Evolutionary conservation across 2,888 invertebrate species (phyloP), one percentile per base, ranked within the genome.

Genomic region (Xestia ashworthii): DNA sequence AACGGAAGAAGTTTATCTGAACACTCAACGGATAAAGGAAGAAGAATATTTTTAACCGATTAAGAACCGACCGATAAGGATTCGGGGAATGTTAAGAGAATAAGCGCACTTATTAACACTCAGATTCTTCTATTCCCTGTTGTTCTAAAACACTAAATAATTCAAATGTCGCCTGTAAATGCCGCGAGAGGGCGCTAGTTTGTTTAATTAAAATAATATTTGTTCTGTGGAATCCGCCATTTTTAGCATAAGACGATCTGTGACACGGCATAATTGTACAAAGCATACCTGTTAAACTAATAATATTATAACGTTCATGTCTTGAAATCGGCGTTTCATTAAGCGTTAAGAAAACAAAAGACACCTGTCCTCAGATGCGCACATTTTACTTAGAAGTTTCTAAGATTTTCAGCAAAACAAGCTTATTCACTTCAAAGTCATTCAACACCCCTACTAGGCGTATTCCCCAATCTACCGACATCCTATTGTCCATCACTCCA

Each of bases 401-500:
- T 8, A 32, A 62, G 12, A n/a, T 32, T 71, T 58, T 9, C 25
- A 32, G 19, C 60, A 46, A 38, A 0, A 6, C 48, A 53, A 38
- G 11, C 8, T 11, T 25, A 53, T 14, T 53, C 22, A 25, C 16
- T 78, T 60, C 11, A 50, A 25, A 11, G 3, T 6, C 3, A 22
- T 25, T 46, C 46, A 67, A 44, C 22, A 55, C 11, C 19, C n/a
- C 44, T 1, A 50, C 11, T 14, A 25, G 41, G 16, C 2, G 0
- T 48, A 50, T 6, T 14, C 25, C 2, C 5, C 12, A 68, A 66
- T 25, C 50, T 25, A 50, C 3, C 46, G 19, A 32, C 11, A 60
- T 38, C 44, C 25, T 32, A 58, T 53, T 65, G 65, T 81, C 60
- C 50, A 14, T 71, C 41, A 60, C 58, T 81, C 60, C 50, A 14